These are phyloP conservation scores for Antedon mediterranea DNA, from an alignment of 53 echinoderm and acorn worm genomes.

Conservation along the genomic window DNA sequence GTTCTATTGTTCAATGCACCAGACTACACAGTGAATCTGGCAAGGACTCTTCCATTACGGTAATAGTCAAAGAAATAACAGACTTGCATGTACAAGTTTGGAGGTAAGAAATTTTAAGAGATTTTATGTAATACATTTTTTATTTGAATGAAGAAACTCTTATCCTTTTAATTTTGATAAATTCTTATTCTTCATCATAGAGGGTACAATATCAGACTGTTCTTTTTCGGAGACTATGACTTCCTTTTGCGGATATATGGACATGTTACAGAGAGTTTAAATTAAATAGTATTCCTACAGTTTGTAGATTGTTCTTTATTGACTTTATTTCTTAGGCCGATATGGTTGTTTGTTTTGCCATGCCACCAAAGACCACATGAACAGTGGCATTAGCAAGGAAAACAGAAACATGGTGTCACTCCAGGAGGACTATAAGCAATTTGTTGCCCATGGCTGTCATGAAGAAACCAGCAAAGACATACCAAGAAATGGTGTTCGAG, in stretches of 20 bases:
- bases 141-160: too few relatives aligned
- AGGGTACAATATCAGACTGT: too few relatives aligned
- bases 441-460: background rate
- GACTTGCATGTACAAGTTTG: background rate
- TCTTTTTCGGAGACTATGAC: too few relatives aligned
- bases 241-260: too few relatives aligned
- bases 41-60: background rate
- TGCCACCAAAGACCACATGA: constrained; percentile 8
- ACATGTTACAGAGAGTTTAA: too few relatives aligned
- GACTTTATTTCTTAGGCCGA: background rate
- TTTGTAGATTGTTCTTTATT: too few relatives aligned
- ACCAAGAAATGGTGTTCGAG: constrained; percentile 6
- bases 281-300: too few relatives aligned
- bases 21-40: background rate
- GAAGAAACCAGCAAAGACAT: constrained; percentile 6
- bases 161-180: too few relatives aligned
- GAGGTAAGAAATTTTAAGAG: background rate
- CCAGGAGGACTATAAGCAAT: background rate
- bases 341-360: constrained; percentile 6
- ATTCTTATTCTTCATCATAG: too few relatives aligned
- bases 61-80: background rate
- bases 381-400: background rate
- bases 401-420: background rate
- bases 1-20: background rate
- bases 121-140: too few relatives aligned